These are phyloP conservation scores for Pelvicachromis taeniatus DNA, from an alignment of 2,113 vertebrate species.

Conservation along the genomic window DNA sequence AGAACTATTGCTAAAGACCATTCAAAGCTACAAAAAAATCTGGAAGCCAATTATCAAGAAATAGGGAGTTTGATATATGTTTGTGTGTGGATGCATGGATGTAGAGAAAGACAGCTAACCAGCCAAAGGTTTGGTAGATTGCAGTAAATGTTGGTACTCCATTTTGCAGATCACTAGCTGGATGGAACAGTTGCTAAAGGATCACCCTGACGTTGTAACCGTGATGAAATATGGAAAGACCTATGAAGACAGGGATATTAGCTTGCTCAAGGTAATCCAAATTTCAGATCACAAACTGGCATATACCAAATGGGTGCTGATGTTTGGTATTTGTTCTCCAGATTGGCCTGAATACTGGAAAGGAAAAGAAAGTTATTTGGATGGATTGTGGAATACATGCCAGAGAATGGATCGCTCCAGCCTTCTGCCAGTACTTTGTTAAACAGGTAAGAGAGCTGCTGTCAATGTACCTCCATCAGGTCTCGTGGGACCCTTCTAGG, in stretches of 20 bases:
- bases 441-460: slow-evolving; percentile 68
- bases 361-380: slow-evolving; percentile 83
- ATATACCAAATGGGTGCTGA: neutral
- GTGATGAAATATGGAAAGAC: slow-evolving; percentile 74
- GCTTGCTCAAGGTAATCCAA: slow-evolving; percentile 75
- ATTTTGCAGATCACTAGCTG: slow-evolving; percentile 77
- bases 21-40: neutral
- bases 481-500: accelerated
- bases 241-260: slow-evolving; percentile 68
- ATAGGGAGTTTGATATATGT: neutral
- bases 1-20: neutral
- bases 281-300: neutral
- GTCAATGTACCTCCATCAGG: neutral
- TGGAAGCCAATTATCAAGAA: neutral
- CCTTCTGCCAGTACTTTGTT: slow-evolving; percentile 92
- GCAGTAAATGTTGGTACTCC: neutral
- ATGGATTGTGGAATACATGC: slow-evolving; percentile 92
- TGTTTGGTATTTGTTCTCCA: slow-evolving; percentile 28
- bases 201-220: slow-evolving; percentile 70
- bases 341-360: slow-evolving; percentile 75
- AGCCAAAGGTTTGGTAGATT: neutral
- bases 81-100: neutral
- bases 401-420: slow-evolving; percentile 87
- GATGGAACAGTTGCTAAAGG: slow-evolving; percentile 71
- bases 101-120: neutral